Base-by-base conservation (phyloP, 2,113 vertebrate genomes). In the Salvelinus alpinus region DNA sequence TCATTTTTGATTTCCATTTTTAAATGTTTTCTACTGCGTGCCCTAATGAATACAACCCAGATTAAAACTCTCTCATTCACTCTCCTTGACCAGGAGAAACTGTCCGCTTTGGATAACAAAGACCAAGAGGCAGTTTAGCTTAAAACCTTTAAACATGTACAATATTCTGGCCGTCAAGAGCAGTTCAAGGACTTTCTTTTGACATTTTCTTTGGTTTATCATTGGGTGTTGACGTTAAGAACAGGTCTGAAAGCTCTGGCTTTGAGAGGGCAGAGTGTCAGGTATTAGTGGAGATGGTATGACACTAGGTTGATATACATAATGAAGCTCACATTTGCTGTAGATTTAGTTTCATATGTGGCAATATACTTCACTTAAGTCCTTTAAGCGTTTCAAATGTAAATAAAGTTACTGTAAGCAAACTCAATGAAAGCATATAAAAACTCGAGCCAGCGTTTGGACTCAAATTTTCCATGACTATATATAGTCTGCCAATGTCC, bases 121-220 rank as follows among this genome's bases (percentile, higher is more conserved):
- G 38, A 44, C 8, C 38, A 44, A 44, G 38, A 38, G 38, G 38
- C 38, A 38, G 38, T 38, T 38, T 38, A 44, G 9, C 9, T 11
- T 44, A 44, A 44, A 44, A 44, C 20, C 54, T 57, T 57, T 57
- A 57, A 20, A 20, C 20, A 6, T 20, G 54, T 57, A 57, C 27
- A 64, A 25, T 13, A 4, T 5, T n/a, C 71, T 74, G 75, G 68
- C 84, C 81, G 27, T 84, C 76, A 84, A 76, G 84, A 25, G 25
- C 9, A 51, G 65, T 82, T 85, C 67, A 78, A 73, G 77, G 78
- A 80, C 76, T 78, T 79, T 87, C 79, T 66, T 51, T 65, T 85
- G 86, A 81, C 34, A 18, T 84, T 83, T 87, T 80, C 71, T 75
- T 47, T 69, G 67, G 59, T 72, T 6, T 74, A 72, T 89, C 77